phyloP scores from a whole-genome alignment of 2,797 vertebrate species.

The Corythornis leucogaster region DNA sequence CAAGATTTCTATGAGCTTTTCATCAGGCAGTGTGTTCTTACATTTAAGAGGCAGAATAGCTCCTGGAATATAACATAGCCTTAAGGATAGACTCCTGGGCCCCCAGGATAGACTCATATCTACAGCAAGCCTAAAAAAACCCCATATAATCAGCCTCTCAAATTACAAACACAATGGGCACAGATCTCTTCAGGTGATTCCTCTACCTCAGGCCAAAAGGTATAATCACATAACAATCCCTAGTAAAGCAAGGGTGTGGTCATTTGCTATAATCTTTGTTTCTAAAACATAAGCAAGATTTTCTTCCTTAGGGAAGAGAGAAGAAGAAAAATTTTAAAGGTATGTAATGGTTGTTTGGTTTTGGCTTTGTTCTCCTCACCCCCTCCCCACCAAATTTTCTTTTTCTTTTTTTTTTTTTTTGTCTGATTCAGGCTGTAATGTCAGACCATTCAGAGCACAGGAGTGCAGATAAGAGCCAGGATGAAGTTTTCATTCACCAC shows the following conservation, averaged over 20 bases:
- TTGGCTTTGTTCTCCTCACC: no score
- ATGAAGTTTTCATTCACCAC: background rate
- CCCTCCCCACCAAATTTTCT: no score
- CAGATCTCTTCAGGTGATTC: constrained; percentile 1
- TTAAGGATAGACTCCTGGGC: background rate
- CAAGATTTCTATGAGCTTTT: background rate
- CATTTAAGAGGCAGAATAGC: background rate
- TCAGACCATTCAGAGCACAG: background rate
- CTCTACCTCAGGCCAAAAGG: constrained; percentile 1
- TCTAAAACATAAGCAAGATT: constrained; percentile 15
- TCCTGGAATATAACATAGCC: background rate
- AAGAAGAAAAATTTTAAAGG: constrained; percentile 4
- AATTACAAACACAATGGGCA: background rate
- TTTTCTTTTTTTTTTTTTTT: background rate
- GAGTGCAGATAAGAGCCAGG: background rate
- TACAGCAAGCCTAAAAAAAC: background rate
- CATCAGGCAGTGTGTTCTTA: background rate
- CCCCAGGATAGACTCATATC: background rate
- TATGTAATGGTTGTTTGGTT: no score
- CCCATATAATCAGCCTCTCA: background rate
- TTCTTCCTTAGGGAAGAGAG: background rate
- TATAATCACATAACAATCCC: background rate
- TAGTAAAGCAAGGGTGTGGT: background rate
- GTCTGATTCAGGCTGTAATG: background rate
- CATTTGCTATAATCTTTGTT: constrained; percentile 18